A percentile compares a stretch with the other conserved stretches of the same genome.
These are phyloP conservation scores for Neostethus bicornis DNA, from an alignment of 2,797 vertebrate species.

Conservation along the genomic window DNA sequence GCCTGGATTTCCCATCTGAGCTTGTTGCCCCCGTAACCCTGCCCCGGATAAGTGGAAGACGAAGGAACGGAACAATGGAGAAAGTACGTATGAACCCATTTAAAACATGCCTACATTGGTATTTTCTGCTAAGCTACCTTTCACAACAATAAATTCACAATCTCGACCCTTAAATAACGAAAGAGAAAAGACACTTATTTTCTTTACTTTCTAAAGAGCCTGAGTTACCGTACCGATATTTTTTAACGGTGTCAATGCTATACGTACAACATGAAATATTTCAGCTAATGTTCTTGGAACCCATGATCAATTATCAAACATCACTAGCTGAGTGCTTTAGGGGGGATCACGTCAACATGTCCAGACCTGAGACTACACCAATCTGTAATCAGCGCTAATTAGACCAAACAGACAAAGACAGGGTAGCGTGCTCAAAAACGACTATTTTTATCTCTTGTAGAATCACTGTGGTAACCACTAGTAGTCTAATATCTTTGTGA, in stretches of 20 bases:
- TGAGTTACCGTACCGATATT: slow-evolving; percentile 4
- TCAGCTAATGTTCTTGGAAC: slow-evolving; percentile 9
- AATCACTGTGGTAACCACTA: slow-evolving; percentile 21
- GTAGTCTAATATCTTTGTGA: slow-evolving; percentile 28
- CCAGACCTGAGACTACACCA: slow-evolving; percentile 47
- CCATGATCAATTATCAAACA: slow-evolving; percentile 48
- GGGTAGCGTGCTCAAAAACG: slow-evolving; percentile 1
- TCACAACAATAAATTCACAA: too few species aligned
- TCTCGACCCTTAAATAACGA: too few species aligned
- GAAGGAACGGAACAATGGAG: too few species aligned
- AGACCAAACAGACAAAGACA: slow-evolving; percentile 44
- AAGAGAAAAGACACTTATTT: too few species aligned
- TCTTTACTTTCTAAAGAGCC: too few species aligned
- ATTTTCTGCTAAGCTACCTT: too few species aligned
- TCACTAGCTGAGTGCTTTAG: slow-evolving; percentile 44
- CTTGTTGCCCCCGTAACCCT: too few species aligned
- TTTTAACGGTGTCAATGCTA: slow-evolving; percentile 8
- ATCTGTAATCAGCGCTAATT: slow-evolving; percentile 56
- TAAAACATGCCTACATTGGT: too few species aligned
- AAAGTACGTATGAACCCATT: too few species aligned
- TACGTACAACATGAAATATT: slow-evolving; percentile 5
- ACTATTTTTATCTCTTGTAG: slow-evolving; percentile 26
- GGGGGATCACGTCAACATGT: slow-evolving; percentile 48
- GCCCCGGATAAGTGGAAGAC: too few species aligned
- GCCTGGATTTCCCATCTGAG: too few species aligned